Evolutionary conservation across 2,797 vertebrate species (phyloP), one percentile per base, ranked within the genome.

Genomic region (Phrynocephalus vlangalii): DNA sequence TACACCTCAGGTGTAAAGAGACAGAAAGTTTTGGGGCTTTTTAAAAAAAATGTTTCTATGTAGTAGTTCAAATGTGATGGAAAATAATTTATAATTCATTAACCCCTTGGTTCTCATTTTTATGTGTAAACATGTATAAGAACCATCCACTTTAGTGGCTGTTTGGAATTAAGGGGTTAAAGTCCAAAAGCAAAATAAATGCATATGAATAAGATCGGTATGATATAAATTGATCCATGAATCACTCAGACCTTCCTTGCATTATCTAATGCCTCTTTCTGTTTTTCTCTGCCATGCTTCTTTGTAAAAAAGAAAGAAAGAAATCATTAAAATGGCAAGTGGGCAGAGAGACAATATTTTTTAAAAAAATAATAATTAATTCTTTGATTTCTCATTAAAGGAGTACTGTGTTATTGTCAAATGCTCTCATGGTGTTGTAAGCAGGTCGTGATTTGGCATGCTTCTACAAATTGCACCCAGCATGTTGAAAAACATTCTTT

Each of bases 401-500:
- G 89, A 92, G 16, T 94, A 82, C 75, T 93, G 92, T 92, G 71
- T 16, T 92, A 91, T 6, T 91, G 92, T 95, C 92, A 90, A 95
- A 93, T 94, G 90, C 94, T 94, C 93, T 95, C 93, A 91, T 93
- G 63, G 86, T 94, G 92, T 96, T 97, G 96, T 96, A 94, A 94
- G 94, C 96, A 96, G 96, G 96, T 95, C 95, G 95, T 95, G 95
- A 97, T 97, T 94, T 96, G 97, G 98, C 99, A 96, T 96, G 97
- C 97, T 96, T 97, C 95, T 97, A 96, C 93, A 95, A 96, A 96
- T 94, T 97, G 97, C 97, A 97, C 97, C 97, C 96, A 94, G 97
- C 97, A 99, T 99, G 99, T 97, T 96, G 60, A 97, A 97, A 97
- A 85, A 97, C 97, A 89, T 86, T 92, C 95, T 93, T 95, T 97